Evolutionary conservation across 2,797 vertebrate genomes (phyloP), one percentile per base, ranked within the genome.

Genomic region (Lagodon rhomboides): DNA sequence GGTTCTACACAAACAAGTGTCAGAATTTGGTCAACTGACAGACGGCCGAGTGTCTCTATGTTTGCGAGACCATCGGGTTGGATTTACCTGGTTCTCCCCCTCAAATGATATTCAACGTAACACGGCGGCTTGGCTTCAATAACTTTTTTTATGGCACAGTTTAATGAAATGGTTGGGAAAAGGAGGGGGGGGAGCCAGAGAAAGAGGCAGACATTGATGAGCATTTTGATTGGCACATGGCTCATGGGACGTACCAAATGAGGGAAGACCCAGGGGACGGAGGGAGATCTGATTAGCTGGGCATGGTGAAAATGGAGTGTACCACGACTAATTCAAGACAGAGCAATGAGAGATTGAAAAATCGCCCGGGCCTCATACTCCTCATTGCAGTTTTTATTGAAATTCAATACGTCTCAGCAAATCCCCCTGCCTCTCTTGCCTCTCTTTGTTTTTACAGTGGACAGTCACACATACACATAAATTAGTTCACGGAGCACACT

Each of bases 201-300:
- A 82, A 77, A 51, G 25, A 86, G 80, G 64, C 82, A 87, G 86
- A 91, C 90, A 92, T 90, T 92, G 94, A 92, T 93, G 93, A 91
- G 86, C 87, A 85, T 83, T 90, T 92, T 93, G 94, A 94, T 92
- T 92, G 92, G 89, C 92, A 93, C 86, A 83, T 75, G 88, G 86
- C 93, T 93, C 92, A 71, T 83, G 93, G 92, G 94, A 94, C 81
- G 25, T 71, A 89, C 89, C 90, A 93, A 94, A 93, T 92, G 85
- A 91, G 87, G 54, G 84, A 70, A 73, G 80, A 34, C 92, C 87
- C 90, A 70, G 62, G 93, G 90, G 89, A 92, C 66, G 1, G 58
- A 50, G 27, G 73, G 85, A 81, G 88, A 85, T 93, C 83, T 92
- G 92, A 94, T 94, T 94, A 93, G 92, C 86, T 64, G 84, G 84